Base-by-base conservation (phyloP, 1,140 invertebrate genomes). In the Helicorthomorpha holstii region DNA sequence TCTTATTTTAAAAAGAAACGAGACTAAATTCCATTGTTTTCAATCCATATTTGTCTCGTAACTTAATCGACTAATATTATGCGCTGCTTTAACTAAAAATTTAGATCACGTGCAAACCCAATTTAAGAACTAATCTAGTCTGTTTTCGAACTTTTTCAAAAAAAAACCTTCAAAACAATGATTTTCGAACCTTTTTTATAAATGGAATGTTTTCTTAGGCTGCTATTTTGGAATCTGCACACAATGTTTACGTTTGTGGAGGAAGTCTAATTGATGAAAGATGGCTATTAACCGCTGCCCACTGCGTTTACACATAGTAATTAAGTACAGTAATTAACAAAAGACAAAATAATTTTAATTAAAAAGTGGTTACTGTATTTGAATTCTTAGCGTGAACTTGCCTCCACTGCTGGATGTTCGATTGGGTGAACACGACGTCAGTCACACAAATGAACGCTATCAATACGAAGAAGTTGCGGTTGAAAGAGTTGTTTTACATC, bases 281-380 rank as follows among this genome's bases (percentile, higher is more conserved):
- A 23, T 73, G 72, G 62, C 58, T 78, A 2, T 54, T 78, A n/a
- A 77, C 76, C 3, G 75, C 76, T n/a, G 76, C 76, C 21, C 75
- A 77, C 59, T 78, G 76, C 60, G 69, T 75, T 1, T 61, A 70
- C 54, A 64, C 66, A 41, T 71, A 71, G 67, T 69, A 60, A 46
- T 46, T 46, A 46, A 7, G 19, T 19, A 41, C 44, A 19, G 14
- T n/a, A 12, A 14, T 19, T 23, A 14, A 23, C 24, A 48, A 16
- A 42, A 49, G 23, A 12, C 14, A 19, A 23, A 34, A 52, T 14
- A 10, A 21, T 21, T 16, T 48, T 45, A 48, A n/a, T 51, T 51
- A 12, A 3, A 3, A 27, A 7, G 49, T 45, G 42, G 21, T 19
- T 23, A 19, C 12, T 41, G 38, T 12, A 41, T 19, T 12, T 12